Conservation (phyloP, 1,140 invertebrate genomes). For the Drosophila trapezifrons region DNA sequence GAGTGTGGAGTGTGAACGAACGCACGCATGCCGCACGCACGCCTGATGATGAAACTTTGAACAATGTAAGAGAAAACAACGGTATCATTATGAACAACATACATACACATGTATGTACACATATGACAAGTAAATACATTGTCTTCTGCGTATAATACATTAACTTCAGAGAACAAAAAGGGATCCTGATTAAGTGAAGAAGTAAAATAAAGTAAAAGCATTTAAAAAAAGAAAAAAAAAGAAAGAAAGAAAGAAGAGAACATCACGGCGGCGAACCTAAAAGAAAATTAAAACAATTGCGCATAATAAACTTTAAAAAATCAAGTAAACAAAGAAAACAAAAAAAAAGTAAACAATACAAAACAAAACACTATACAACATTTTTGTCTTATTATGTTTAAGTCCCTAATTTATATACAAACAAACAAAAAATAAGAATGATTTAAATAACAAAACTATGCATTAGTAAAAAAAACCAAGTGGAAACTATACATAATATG, state of each 20-base stretch:
- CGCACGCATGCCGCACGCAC: slow-evolving; percentile 16
- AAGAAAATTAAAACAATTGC: slow-evolving; percentile 57
- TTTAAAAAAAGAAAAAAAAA: slow-evolving; percentile 65
- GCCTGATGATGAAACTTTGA: slow-evolving; percentile 39
- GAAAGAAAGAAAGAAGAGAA: slow-evolving; percentile 31
- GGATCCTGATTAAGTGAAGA: slow-evolving; percentile 67
- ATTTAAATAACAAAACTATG: slow-evolving; percentile 79
- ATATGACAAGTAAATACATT: slow-evolving; percentile 47
- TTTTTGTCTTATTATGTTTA: slow-evolving; percentile 80
- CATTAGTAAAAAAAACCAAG: slow-evolving; percentile 69
- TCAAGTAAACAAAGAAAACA: slow-evolving; percentile 62
- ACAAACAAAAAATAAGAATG: slow-evolving; percentile 76
- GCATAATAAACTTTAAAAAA: slow-evolving; percentile 58
- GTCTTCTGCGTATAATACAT: slow-evolving; percentile 50
- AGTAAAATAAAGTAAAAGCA: slow-evolving; percentile 80
- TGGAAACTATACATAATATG: slow-evolving; percentile 75
- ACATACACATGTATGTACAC: slow-evolving; percentile 14
- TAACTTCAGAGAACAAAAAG: slow-evolving; percentile 41
- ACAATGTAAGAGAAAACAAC: slow-evolving; percentile 44
- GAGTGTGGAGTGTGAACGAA: slow-evolving; percentile 25
- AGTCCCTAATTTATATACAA: slow-evolving; percentile 81
- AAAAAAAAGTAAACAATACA: slow-evolving; percentile 47
- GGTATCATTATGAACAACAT: slow-evolving; percentile 44
- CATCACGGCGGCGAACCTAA: slow-evolving; percentile 65
- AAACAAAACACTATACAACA: slow-evolving; percentile 74